Conservation (phyloP, 2,113 vertebrate species). For the Oophaga pumilio region DNA sequence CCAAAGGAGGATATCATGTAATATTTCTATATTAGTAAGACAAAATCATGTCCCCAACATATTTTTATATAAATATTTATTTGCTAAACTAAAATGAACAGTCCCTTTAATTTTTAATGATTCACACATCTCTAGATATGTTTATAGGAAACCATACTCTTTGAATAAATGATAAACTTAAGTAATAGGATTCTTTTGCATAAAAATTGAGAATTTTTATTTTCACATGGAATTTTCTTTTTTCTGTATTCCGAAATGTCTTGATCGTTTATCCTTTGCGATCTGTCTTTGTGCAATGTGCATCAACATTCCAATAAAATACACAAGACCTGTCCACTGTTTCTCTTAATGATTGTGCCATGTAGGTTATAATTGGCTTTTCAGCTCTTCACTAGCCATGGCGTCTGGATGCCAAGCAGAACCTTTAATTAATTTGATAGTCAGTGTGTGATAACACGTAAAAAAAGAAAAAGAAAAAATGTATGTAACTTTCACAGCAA, state of each 20-base stretch:
- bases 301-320: background rate
- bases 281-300: background rate
- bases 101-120: no score
- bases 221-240: background rate
- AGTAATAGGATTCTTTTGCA: background rate
- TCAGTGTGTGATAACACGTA: background rate
- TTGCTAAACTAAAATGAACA: no score
- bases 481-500: background rate
- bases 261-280: background rate
- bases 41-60: no score
- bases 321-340: slow-evolving; percentile 21
- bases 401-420: background rate
- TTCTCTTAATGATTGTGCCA: slow-evolving; percentile 30
- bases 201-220: background rate
- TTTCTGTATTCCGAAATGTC: background rate
- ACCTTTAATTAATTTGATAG: slow-evolving; percentile 31
- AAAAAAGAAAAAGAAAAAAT: background rate
- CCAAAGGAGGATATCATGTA: no score
- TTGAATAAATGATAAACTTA: no score
- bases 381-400: slow-evolving; percentile 31
- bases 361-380: slow-evolving; percentile 39
- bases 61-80: no score
- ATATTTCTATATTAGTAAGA: no score
- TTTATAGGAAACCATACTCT: no score
- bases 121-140: no score